Percentiles rank a stretch among this genome's conserved stretches.
These are phyloP conservation scores for Selenia dentaria DNA, from an alignment of 2,888 invertebrate genomes.

Conservation along the genomic window DNA sequence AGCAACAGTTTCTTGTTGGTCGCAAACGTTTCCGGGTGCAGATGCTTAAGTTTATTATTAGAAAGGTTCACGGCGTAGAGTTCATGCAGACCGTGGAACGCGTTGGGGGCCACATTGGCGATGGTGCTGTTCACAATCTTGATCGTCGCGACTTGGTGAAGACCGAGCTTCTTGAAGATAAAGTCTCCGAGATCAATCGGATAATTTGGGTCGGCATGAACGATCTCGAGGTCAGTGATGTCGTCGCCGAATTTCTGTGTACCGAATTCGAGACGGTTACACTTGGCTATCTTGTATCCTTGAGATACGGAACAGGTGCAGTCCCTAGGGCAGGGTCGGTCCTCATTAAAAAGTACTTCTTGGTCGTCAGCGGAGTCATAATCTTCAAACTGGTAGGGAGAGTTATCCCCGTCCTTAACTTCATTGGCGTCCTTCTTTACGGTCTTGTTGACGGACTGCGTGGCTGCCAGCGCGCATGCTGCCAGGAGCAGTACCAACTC, in stretches of 20 bases:
- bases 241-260: constrained; percentile 87
- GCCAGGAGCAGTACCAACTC: constrained; percentile 79
- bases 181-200: constrained; percentile 85
- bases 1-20: constrained; percentile 87
- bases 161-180: constrained; percentile 86
- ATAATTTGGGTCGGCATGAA: constrained; percentile 84
- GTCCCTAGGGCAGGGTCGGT: constrained; percentile 85
- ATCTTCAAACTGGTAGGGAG: constrained; percentile 70
- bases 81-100: constrained; percentile 88
- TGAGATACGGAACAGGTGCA: constrained; percentile 86
- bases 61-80: constrained; percentile 89
- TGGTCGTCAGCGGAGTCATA: constrained; percentile 77
- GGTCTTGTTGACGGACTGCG: constrained; percentile 66
- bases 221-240: constrained; percentile 87
- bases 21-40: constrained; percentile 89
- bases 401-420: constrained; percentile 56
- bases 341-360: constrained; percentile 74
- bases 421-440: constrained; percentile 64
- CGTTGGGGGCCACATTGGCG: constrained; percentile 86
- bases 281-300: constrained; percentile 86
- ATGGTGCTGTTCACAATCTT: constrained; percentile 89
- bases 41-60: constrained; percentile 86
- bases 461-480: constrained; percentile 69
- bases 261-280: constrained; percentile 87
- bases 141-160: constrained; percentile 87